Evolutionary conservation across 2,888 invertebrate genomes (phyloP).

Genomic region (Mythimna impura): DNA sequence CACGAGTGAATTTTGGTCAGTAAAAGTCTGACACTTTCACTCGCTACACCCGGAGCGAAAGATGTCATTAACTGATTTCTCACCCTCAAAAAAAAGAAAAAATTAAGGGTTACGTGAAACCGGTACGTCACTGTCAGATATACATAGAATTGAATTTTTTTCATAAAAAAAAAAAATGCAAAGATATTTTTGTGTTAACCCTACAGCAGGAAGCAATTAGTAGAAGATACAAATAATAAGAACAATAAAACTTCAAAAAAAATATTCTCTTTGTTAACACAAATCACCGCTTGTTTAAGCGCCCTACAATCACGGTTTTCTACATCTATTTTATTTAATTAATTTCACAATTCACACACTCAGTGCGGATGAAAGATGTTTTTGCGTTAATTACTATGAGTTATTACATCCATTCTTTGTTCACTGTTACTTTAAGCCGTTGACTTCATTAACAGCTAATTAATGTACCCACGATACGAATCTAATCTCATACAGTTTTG

Average conservation of each 20-base stretch:
- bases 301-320: constrained; percentile 54
- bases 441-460: constrained; percentile 78
- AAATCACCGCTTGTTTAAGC: constrained; percentile 47
- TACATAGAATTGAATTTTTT: too few species aligned
- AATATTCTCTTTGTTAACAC: constrained; percentile 6
- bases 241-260: constrained; percentile 2
- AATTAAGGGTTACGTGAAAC: too few species aligned
- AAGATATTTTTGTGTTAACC: background rate
- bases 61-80: too few species aligned
- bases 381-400: constrained; percentile 68
- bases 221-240: constrained; percentile 14
- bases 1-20: too few species aligned
- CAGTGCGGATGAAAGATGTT: constrained; percentile 66
- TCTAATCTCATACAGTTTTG: constrained; percentile 70
- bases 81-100: too few species aligned
- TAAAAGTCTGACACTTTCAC: too few species aligned
- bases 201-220: background rate
- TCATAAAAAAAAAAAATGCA: background rate
- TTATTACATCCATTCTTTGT: constrained; percentile 70
- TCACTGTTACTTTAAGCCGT: constrained; percentile 70
- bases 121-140: too few species aligned
- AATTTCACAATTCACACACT: constrained; percentile 70
- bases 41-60: too few species aligned
- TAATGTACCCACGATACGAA: constrained; percentile 75
- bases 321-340: constrained; percentile 66